Conservation (phyloP, 2,113 vertebrate genomes). For the Corythaeola cristata region DNA sequence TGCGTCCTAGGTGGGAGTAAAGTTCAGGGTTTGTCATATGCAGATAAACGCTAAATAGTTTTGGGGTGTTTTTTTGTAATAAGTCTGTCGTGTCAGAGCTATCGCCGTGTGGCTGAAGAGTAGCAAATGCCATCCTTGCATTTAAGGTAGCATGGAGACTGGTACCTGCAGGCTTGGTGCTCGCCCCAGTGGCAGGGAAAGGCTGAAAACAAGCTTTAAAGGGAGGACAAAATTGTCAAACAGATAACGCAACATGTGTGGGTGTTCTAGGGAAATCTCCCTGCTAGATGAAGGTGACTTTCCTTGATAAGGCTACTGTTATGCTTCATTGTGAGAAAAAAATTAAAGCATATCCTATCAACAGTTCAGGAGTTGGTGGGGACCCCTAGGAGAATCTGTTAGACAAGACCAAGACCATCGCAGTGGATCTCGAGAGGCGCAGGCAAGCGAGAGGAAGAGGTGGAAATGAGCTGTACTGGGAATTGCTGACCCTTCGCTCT, state of each 20-base stretch:
- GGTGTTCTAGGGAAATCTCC: neutral
- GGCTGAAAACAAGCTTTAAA: neutral
- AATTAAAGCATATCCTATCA: rapidly evolving
- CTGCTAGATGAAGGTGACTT: neutral
- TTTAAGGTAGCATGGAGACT: neutral
- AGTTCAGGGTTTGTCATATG: rapidly evolving
- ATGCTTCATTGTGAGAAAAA: rapidly evolving
- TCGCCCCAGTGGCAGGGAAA: neutral
- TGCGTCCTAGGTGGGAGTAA: neutral
- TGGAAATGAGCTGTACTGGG: neutral
- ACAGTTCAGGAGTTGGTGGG: neutral
- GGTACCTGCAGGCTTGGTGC: neutral
- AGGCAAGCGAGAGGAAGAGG: neutral
- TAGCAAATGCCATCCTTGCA: neutral
- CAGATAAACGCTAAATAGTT: neutral
- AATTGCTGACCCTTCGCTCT: neutral
- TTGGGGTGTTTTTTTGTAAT: neutral
- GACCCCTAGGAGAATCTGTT: neutral
- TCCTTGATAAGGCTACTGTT: neutral
- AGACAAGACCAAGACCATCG: rapidly evolving
- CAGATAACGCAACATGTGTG: neutral
- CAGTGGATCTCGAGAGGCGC: neutral
- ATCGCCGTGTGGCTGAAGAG: neutral
- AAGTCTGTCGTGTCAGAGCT: neutral
- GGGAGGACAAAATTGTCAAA: neutral